These are phyloP conservation scores for Megalopta genalis DNA, from an alignment of 1,140 invertebrate species.

Conservation along the genomic window DNA sequence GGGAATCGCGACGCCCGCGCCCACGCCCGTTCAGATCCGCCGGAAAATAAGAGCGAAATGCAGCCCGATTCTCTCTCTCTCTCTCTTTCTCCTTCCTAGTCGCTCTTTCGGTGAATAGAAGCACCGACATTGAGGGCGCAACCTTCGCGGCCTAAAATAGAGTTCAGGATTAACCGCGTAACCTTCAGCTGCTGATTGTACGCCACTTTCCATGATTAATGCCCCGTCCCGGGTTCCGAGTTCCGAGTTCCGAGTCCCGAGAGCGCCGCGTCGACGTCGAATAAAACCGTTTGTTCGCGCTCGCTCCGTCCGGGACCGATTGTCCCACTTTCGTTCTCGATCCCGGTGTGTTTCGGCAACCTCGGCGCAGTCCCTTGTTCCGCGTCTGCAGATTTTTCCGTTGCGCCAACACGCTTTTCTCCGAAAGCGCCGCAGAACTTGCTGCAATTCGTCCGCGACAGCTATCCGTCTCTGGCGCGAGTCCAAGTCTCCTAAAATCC, in stretches of 20 bases:
- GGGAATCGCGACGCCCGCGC: not conserved
- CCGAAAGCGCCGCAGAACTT: too few species aligned
- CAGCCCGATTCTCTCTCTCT: too few species aligned
- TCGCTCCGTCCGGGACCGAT: not conserved
- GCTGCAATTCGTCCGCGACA: too few species aligned
- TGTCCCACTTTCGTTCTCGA: slow-evolving; percentile 22
- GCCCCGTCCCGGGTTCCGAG: not conserved
- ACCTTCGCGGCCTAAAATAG: slow-evolving; percentile 8
- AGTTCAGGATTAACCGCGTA: slow-evolving; percentile 19
- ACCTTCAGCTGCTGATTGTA: slow-evolving; percentile 20
- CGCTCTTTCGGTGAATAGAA: too few species aligned
- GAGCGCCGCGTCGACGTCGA: not conserved
- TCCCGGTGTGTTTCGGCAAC: not conserved
- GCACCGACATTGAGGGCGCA: not conserved
- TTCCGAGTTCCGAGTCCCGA: too few species aligned
- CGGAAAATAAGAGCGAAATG: not conserved
- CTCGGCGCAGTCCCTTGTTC: too few species aligned
- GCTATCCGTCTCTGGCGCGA: too few species aligned
- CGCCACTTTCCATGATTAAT: slow-evolving; percentile 35
- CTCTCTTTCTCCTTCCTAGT: too few species aligned
- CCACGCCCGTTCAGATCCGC: not conserved
- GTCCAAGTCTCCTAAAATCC: too few species aligned
- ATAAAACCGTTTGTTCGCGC: slow-evolving; percentile 12
- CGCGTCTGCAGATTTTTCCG: too few species aligned
- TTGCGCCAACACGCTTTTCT: too few species aligned